These are phyloP conservation scores for Plutomurus gul DNA, from an alignment of 1,140 invertebrate genomes.

Conservation along the genomic window DNA sequence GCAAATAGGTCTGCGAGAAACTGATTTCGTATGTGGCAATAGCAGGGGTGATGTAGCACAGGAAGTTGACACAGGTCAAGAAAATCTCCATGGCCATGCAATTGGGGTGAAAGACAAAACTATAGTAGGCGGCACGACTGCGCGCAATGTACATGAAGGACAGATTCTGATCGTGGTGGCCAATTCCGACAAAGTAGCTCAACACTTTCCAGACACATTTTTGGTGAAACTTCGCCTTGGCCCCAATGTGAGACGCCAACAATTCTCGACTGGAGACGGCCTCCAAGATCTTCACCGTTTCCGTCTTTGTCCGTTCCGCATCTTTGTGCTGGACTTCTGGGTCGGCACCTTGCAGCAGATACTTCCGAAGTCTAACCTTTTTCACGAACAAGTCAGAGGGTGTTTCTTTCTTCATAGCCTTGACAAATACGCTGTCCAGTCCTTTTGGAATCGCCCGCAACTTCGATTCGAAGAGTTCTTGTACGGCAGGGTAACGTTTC, in stretches of 20 bases:
- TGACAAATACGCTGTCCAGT: background rate
- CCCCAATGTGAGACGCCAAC: background rate
- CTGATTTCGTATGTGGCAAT: constrained; percentile 34
- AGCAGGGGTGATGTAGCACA: constrained; percentile 32
- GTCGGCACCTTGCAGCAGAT: background rate
- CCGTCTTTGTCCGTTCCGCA: background rate
- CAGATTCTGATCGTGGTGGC: constrained; percentile 38
- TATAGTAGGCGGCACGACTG: background rate
- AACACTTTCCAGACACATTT: background rate
- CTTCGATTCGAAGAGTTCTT: background rate
- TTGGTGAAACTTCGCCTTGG: background rate
- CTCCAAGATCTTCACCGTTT: background rate
- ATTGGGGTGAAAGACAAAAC: constrained; percentile 42
- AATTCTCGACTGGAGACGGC: background rate
- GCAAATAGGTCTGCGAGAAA: background rate
- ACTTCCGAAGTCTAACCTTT: background rate
- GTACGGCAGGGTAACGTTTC: constrained; percentile 41
- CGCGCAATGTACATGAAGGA: constrained; percentile 45
- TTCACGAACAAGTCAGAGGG: background rate
- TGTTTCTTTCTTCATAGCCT: background rate
- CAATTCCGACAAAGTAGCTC: background rate
- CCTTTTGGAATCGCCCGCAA: background rate
- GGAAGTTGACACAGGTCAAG: background rate
- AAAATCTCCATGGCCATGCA: constrained; percentile 40
- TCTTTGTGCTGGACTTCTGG: background rate